Evolutionary conservation across 2,113 vertebrate species (phyloP).

Genomic region (Monopterus albus): DNA sequence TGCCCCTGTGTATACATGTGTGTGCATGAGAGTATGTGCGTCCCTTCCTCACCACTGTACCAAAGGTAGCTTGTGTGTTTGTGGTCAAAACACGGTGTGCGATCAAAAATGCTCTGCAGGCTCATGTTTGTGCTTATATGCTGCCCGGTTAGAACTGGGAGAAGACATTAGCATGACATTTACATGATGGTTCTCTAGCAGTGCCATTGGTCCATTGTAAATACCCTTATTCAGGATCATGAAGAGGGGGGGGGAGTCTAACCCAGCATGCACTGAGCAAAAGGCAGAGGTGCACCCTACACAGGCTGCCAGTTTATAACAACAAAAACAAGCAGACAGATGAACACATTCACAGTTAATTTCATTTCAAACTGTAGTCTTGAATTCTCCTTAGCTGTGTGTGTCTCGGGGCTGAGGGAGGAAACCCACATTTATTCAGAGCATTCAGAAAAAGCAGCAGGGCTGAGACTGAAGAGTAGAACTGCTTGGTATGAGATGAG

Average conservation of each 20-base stretch:
- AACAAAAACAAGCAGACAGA: not conserved
- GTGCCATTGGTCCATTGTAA: too few species aligned
- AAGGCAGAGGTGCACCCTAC: not conserved
- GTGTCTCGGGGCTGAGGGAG: constrained; percentile 15
- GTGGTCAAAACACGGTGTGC: constrained; percentile 53
- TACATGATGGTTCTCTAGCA: too few species aligned
- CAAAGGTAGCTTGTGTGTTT: constrained; percentile 51
- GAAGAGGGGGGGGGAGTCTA: not conserved
- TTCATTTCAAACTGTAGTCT: not conserved
- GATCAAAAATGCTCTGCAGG: constrained; percentile 54
- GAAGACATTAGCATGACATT: not conserved
- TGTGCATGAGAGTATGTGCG: constrained; percentile 5
- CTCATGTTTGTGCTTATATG: not conserved
- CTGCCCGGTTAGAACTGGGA: not conserved
- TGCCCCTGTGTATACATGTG: constrained; percentile 34
- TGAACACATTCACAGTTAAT: not conserved
- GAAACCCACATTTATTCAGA: constrained; percentile 22
- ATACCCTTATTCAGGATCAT: not conserved
- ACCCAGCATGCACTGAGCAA: constrained; percentile 24
- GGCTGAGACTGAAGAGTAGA: not conserved
- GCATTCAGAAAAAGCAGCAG: constrained; percentile 1
- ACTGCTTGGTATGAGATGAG: not conserved
- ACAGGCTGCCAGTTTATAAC: not conserved
- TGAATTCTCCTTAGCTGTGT: constrained; percentile 11
- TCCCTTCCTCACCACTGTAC: constrained; percentile 38